Evolutionary conservation across 2,797 vertebrate genomes (phyloP).

Genomic region (Scyliorhinus canicula): DNA sequence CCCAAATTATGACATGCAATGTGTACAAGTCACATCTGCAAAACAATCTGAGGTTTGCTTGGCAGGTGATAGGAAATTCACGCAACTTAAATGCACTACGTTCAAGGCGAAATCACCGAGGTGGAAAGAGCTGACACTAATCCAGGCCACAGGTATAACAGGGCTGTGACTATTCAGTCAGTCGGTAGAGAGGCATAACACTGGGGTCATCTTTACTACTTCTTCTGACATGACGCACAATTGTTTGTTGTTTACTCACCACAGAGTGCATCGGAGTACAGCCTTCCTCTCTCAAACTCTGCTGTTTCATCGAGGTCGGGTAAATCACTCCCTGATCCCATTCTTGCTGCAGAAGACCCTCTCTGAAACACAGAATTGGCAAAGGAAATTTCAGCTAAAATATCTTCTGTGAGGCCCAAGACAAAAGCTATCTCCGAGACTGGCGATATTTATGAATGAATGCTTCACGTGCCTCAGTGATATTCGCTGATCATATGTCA

Average conservation of each 20-base stretch:
- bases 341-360: neutral
- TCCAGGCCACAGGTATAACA: neutral
- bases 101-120: neutral
- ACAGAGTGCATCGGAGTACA: conserved; percentile 54
- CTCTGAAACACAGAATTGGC: conserved; percentile 3
- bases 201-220: neutral
- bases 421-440: neutral
- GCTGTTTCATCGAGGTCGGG: conserved; percentile 47
- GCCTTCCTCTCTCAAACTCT: conserved; percentile 44
- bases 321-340: neutral
- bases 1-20: neutral
- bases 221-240: neutral
- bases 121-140: neutral
- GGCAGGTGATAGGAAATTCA: neutral
- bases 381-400: neutral
- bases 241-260: conserved; percentile 45
- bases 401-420: neutral
- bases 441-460: neutral
- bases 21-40: neutral
- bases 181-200: neutral
- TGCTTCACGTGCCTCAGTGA: neutral
- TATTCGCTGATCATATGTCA: too few relatives aligned
- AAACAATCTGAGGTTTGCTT: neutral
- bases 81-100: neutral
- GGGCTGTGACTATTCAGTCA: neutral